A percentile compares a stretch with the other conserved stretches of the same genome.
phyloP scores from a whole-genome alignment of 2,113 vertebrate genomes.

The Megaceryle torquata region DNA sequence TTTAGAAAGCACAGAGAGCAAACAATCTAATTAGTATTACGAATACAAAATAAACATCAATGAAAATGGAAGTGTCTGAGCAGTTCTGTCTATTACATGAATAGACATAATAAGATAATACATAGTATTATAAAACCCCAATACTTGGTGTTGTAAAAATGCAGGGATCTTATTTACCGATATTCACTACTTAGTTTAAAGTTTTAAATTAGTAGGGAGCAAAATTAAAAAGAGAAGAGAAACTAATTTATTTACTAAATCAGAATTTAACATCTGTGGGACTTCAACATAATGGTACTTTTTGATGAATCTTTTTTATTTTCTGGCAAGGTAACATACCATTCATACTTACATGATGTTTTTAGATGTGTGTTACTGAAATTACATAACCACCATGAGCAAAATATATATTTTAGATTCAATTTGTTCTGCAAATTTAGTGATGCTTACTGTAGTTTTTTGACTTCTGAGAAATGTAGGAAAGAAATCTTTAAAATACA shows the following conservation, averaged over 20 bases:
- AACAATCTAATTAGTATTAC: neutral
- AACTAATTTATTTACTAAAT: neutral
- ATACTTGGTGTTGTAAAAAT: neutral
- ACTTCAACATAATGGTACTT: neutral
- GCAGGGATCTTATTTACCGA: neutral
- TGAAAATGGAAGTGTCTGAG: neutral
- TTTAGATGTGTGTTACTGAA: neutral
- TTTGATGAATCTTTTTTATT: neutral
- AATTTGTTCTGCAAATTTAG: neutral
- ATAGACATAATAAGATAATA: neutral
- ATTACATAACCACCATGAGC: rapidly evolving
- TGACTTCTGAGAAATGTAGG: neutral
- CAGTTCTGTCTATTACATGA: neutral
- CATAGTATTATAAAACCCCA: neutral
- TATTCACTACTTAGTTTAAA: neutral
- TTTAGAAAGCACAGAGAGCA: neutral
- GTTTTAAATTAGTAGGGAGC: neutral
- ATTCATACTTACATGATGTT: neutral
- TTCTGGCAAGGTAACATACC: neutral
- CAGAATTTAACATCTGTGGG: neutral
- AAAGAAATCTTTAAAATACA: neutral
- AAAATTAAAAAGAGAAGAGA: neutral
- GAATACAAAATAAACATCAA: neutral
- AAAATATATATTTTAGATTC: neutral
- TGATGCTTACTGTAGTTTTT: neutral